Conservation (phyloP, 2,888 invertebrate species). For the Pheosia gnoma region DNA sequence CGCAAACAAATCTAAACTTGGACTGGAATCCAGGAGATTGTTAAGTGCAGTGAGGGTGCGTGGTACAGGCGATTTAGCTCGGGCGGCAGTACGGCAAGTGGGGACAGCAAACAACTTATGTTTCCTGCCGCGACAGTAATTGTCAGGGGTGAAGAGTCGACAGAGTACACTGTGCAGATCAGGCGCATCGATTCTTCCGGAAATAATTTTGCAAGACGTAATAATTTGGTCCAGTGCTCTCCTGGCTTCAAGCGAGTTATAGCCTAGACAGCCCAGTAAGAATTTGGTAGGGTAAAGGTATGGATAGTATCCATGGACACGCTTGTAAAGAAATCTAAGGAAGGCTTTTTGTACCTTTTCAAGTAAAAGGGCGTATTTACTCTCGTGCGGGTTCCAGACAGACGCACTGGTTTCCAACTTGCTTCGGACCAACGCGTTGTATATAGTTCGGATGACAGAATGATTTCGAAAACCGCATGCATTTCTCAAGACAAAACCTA, state of each 20-base stretch:
- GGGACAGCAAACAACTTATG: too few species aligned
- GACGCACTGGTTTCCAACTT: slow-evolving; percentile 5
- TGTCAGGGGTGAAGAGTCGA: too few species aligned
- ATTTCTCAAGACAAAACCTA: not conserved
- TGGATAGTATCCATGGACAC: not conserved
- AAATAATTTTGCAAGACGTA: too few species aligned
- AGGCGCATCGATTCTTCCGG: too few species aligned
- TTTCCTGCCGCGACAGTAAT: too few species aligned
- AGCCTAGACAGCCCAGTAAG: not conserved
- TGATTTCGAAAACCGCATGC: not conserved
- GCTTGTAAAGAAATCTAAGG: slow-evolving; percentile 3
- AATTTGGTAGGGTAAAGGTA: not conserved
- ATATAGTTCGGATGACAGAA: not conserved
- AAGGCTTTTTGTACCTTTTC: slow-evolving; percentile 7
- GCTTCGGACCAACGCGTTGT: not conserved
- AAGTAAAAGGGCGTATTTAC: not conserved
- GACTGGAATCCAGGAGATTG: too few species aligned
- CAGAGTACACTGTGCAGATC: too few species aligned
- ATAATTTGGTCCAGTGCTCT: too few species aligned
- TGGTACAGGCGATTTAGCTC: too few species aligned
- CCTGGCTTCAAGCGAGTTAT: not conserved
- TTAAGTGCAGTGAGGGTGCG: too few species aligned
- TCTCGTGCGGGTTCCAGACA: slow-evolving; percentile 4
- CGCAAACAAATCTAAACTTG: too few species aligned
- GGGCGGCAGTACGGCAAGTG: too few species aligned